Conservation (phyloP, 2,797 vertebrate genomes). For the Novumbra hubbsi region DNA sequence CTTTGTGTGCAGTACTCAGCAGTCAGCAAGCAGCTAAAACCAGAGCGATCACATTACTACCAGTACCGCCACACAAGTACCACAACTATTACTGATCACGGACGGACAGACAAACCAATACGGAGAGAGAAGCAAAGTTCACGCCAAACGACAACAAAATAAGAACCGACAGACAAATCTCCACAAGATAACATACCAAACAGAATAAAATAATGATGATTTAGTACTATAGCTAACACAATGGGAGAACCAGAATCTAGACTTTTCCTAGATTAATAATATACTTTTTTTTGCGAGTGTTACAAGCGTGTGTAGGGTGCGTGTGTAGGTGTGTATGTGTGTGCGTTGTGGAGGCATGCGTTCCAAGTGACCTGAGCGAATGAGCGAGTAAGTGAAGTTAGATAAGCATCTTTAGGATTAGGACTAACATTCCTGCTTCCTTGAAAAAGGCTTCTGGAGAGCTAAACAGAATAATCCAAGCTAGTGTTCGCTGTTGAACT, state of each 20-base stretch:
- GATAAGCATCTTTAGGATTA: slow-evolving; percentile 49
- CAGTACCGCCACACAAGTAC: not conserved
- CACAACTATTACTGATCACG: not conserved
- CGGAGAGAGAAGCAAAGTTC: slow-evolving; percentile 23
- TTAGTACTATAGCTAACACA: slow-evolving; percentile 54
- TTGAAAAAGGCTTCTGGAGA: not conserved
- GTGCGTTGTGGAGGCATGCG: not conserved
- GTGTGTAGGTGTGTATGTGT: slow-evolving; percentile 19
- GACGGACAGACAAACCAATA: slow-evolving; percentile 8
- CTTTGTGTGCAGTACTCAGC: slow-evolving; percentile 63
- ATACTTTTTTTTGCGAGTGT: slow-evolving; percentile 25
- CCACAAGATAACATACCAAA: slow-evolving; percentile 42
- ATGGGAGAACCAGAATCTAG: slow-evolving; percentile 32
- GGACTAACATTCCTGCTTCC: slow-evolving; percentile 77
- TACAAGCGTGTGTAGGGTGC: slow-evolving; percentile 22
- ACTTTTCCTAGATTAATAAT: slow-evolving; percentile 44
- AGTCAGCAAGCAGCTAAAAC: not conserved
- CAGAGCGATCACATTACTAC: not conserved
- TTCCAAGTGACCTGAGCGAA: slow-evolving; percentile 5
- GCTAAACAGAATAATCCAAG: slow-evolving; percentile 69
- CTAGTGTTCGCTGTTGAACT: slow-evolving; percentile 77
- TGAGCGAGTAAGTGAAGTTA: slow-evolving; percentile 34
- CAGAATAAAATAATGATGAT: slow-evolving; percentile 45
- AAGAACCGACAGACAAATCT: slow-evolving; percentile 33
- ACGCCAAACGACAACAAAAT: slow-evolving; percentile 18